A percentile compares a stretch with the other conserved stretches of the same genome.
These are phyloP conservation scores for Pogonognathellus flavescens DNA, from an alignment of 1,140 invertebrate species.

Conservation along the genomic window DNA sequence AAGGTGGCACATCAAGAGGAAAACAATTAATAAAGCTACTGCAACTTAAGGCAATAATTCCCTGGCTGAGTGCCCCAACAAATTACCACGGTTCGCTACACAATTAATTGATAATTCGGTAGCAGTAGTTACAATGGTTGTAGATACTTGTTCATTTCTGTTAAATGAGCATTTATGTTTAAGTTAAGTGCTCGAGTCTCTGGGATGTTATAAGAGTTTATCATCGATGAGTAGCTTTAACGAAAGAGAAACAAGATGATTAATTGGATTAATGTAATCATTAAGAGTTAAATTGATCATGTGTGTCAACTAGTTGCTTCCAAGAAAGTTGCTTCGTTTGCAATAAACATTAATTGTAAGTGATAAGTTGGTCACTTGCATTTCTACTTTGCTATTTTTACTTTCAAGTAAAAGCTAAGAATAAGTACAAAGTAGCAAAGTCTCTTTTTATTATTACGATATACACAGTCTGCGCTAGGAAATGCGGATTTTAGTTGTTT, in stretches of 20 bases:
- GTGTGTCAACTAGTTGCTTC: constrained; percentile 31
- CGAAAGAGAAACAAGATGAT: constrained; percentile 40
- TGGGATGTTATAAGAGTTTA: background rate
- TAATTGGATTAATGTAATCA: constrained; percentile 38
- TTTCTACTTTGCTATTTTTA: background rate
- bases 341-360: background rate
- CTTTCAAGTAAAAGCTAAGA: background rate
- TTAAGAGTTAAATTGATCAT: constrained; percentile 43
- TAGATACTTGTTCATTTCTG: constrained; percentile 5
- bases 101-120: constrained; percentile 39
- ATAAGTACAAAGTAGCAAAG: too few relatives aligned
- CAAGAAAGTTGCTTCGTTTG: constrained; percentile 11
- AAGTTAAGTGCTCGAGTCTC: too few relatives aligned
- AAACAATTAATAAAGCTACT: too few relatives aligned
- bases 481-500: too few relatives aligned
- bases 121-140: constrained; percentile 7
- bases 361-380: background rate
- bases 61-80: background rate
- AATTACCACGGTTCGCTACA: constrained; percentile 20
- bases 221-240: background rate
- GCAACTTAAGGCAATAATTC: too few relatives aligned
- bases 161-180: constrained; percentile 30
- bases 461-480: too few relatives aligned
- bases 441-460: too few relatives aligned
- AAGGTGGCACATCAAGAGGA: too few relatives aligned